Evolutionary conservation across 1,140 invertebrate genomes (phyloP).

Genomic region (Heliothis subflexa): DNA sequence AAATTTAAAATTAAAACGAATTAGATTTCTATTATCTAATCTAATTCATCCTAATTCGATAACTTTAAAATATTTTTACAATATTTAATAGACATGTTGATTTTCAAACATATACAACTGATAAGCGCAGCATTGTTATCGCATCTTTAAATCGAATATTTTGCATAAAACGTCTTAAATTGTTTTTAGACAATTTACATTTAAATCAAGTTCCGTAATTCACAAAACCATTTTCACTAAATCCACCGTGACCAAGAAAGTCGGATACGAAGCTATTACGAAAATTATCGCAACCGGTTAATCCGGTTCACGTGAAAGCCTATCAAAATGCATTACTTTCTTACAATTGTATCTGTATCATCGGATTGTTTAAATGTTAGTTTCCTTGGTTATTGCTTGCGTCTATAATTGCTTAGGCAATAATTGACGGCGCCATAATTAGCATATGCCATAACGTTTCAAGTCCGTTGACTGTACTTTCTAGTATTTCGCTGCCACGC

Average conservation of each 20-base stretch:
- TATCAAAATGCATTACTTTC: slow-evolving; percentile 30
- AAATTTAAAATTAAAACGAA: too few species aligned
- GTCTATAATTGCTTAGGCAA: background rate
- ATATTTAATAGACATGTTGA: too few species aligned
- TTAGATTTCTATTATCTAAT: too few species aligned
- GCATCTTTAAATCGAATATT: too few species aligned
- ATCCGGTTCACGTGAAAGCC: slow-evolving; percentile 39
- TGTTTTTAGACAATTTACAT: background rate
- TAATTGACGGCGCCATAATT: slow-evolving; percentile 22
- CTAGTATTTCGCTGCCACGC: slow-evolving; percentile 57
- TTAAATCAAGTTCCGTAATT: background rate
- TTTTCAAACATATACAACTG: too few species aligned
- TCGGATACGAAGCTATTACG: background rate
- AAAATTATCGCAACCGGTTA: slow-evolving; percentile 33
- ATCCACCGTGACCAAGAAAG: slow-evolving; percentile 5
- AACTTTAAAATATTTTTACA: too few species aligned
- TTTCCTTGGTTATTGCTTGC: background rate
- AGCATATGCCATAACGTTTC: slow-evolving; percentile 38
- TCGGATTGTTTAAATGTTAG: background rate
- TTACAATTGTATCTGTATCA: slow-evolving; percentile 22
- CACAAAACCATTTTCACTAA: background rate
- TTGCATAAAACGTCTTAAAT: too few species aligned
- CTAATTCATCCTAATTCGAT: too few species aligned
- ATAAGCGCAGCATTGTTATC: too few species aligned
- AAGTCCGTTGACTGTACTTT: slow-evolving; percentile 42